These are phyloP conservation scores for Umimayanthus kanabou DNA, from an alignment of 92 coral and sea anemone species.

Conservation along the genomic window DNA sequence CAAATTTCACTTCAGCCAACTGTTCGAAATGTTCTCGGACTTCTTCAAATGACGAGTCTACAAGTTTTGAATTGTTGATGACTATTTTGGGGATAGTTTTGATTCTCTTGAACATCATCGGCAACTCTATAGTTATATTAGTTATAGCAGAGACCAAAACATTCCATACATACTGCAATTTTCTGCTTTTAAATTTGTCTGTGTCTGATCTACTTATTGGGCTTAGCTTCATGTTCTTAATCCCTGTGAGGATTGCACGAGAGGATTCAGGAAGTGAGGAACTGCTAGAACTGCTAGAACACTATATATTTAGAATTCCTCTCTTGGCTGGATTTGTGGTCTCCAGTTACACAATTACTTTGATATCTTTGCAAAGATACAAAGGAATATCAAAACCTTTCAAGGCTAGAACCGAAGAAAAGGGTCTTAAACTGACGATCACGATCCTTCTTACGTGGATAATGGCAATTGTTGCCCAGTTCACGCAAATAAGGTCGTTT, in stretches of 20 bases:
- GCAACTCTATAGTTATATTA: neutral
- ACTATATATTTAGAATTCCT: neutral
- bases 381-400: slow-evolving; percentile 37
- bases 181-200: neutral
- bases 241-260: neutral
- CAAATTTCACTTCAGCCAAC: too few relatives aligned
- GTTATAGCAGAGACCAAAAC: neutral
- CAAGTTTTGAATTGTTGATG: neutral
- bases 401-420: slow-evolving; percentile 36
- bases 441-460: slow-evolving; percentile 36
- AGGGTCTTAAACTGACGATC: slow-evolving; percentile 23
- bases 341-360: slow-evolving; percentile 36
- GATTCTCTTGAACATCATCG: neutral
- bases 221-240: neutral
- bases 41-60: neutral
- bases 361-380: slow-evolving; percentile 44
- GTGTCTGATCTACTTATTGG: neutral
- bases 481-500: too few relatives aligned
- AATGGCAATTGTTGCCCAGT: neutral
- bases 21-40: neutral
- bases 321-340: slow-evolving; percentile 3
- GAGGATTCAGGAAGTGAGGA: neutral
- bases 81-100: neutral
- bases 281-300: neutral
- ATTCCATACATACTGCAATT: neutral